These are phyloP conservation scores for Pyxicephalus adspersus DNA, from an alignment of 2,113 vertebrate genomes.

Conservation along the genomic window DNA sequence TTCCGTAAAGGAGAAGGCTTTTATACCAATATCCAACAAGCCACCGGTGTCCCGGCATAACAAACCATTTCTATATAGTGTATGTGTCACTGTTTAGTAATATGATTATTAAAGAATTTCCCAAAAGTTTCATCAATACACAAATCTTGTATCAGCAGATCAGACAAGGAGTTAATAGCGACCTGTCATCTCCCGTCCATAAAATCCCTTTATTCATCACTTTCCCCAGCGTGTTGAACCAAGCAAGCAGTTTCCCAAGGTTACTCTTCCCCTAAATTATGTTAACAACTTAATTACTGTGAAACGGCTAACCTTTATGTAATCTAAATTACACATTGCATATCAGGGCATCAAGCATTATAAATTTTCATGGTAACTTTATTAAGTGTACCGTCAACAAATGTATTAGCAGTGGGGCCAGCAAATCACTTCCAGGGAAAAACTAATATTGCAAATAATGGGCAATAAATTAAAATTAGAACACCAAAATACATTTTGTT, in stretches of 20 bases:
- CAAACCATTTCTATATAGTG: too few species aligned
- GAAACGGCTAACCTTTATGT: slow-evolving; percentile 41
- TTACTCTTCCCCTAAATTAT: slow-evolving; percentile 38
- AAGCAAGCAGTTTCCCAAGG: slow-evolving; percentile 41
- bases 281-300: slow-evolving; percentile 44
- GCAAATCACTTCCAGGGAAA: background rate
- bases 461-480: background rate
- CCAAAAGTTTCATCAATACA: too few species aligned
- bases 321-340: slow-evolving; percentile 45
- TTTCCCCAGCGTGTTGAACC: background rate
- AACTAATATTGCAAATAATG: background rate
- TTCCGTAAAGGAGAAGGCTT: too few species aligned
- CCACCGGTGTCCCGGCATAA: too few species aligned
- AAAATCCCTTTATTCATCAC: slow-evolving; percentile 7
- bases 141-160: too few species aligned
- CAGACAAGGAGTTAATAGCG: background rate
- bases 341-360: slow-evolving; percentile 36
- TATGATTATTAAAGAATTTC: too few species aligned
- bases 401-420: background rate
- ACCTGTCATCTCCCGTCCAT: background rate
- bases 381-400: slow-evolving; percentile 32
- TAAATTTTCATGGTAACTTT: slow-evolving; percentile 48
- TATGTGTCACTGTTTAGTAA: too few species aligned
- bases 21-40: too few species aligned
- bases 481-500: too few species aligned